Conservation (phyloP, 2,113 vertebrate genomes). For the Pipa parva region DNA sequence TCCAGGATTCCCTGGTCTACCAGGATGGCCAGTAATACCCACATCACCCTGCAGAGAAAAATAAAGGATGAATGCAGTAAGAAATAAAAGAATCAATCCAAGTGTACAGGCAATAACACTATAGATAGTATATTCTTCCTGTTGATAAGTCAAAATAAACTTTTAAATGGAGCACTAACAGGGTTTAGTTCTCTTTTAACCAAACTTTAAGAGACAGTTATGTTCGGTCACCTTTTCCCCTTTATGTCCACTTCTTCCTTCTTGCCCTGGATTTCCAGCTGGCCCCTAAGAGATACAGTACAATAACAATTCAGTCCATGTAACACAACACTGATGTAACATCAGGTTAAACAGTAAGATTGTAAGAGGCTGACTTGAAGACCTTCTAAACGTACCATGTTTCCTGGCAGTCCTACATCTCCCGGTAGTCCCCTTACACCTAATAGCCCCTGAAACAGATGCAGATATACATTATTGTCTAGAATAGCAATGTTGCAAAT, state of each 20-base stretch:
- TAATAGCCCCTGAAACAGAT: slow-evolving; percentile 55
- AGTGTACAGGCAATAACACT: not conserved
- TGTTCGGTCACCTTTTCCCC: slow-evolving; percentile 78
- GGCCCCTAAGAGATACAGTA: slow-evolving; percentile 60
- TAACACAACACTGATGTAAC: too few species aligned
- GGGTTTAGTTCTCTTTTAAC: too few species aligned
- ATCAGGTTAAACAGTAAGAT: too few species aligned
- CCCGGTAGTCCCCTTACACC: slow-evolving; percentile 68
- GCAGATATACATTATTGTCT: not conserved
- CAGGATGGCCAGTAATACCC: slow-evolving; percentile 59
- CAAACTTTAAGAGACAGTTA: too few species aligned
- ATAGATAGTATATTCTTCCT: not conserved
- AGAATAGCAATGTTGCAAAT: too few species aligned
- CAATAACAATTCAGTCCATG: slow-evolving; percentile 13
- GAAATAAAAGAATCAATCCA: not conserved
- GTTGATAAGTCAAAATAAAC: too few species aligned
- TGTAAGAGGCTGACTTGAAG: too few species aligned
- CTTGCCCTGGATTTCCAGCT: slow-evolving; percentile 60
- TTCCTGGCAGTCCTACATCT: slow-evolving; percentile 57
- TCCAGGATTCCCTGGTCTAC: slow-evolving; percentile 61
- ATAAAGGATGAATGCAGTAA: not conserved
- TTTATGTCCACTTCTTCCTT: slow-evolving; percentile 65
- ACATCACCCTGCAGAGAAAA: slow-evolving; percentile 67
- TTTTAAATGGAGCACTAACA: too few species aligned
- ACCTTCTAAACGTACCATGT: slow-evolving; percentile 53